phyloP scores from a whole-genome alignment of 2,797 vertebrate genomes.

The Toxotes lorentzi region DNA sequence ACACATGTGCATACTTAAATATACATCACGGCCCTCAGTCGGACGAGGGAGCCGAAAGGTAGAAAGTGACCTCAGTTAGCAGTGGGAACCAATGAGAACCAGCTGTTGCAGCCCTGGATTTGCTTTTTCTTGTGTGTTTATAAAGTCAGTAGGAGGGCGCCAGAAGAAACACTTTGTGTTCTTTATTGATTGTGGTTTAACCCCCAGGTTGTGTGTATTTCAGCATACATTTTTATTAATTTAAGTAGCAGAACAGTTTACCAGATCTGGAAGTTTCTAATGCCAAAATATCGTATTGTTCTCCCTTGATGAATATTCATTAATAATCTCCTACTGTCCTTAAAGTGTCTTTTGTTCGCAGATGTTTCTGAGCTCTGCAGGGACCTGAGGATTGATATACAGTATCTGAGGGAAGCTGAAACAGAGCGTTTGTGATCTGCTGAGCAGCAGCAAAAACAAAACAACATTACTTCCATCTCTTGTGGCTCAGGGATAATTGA shows the following conservation, averaged over 20 bases:
- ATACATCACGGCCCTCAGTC: not conserved
- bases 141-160: constrained; percentile 26
- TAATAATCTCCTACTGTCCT: constrained; percentile 36
- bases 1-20: constrained; percentile 24
- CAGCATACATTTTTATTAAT: constrained; percentile 13
- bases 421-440: constrained; percentile 63
- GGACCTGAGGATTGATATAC: constrained; percentile 59
- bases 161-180: constrained; percentile 46
- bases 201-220: constrained; percentile 41
- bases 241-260: constrained; percentile 29
- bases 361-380: constrained; percentile 54
- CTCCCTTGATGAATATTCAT: constrained; percentile 34
- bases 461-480: constrained; percentile 69
- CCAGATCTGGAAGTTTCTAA: not conserved
- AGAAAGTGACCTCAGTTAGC: constrained; percentile 30
- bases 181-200: constrained; percentile 53
- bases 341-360: constrained; percentile 44
- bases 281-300: not conserved
- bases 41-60: constrained; percentile 21
- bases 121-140: constrained; percentile 49
- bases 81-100: constrained; percentile 62
- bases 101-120: constrained; percentile 60
- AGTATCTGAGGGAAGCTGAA: constrained; percentile 67
- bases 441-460: constrained; percentile 71
- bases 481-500: constrained; percentile 79